Evolutionary conservation across 1,140 invertebrate genomes (phyloP).

Genomic region (Lepidurus arcticus): DNA sequence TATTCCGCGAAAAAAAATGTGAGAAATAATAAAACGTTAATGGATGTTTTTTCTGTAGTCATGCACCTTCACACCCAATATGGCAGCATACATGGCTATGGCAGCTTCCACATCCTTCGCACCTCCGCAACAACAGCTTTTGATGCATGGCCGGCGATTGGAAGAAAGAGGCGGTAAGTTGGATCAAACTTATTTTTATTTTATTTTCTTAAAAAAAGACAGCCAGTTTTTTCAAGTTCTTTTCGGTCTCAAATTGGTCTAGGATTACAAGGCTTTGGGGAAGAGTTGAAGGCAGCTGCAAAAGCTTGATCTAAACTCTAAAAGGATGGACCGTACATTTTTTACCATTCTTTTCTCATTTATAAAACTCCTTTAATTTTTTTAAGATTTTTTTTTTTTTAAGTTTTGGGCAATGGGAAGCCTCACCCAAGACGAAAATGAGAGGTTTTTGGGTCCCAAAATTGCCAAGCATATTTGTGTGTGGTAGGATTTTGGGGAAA

Average conservation of each 20-base stretch:
- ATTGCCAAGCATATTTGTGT: background rate
- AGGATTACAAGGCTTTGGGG: background rate
- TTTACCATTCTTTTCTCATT: background rate
- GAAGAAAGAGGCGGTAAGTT: slow-evolving; percentile 3
- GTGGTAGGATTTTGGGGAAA: background rate
- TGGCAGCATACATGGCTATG: background rate
- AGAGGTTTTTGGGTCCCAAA: background rate
- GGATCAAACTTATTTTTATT: background rate
- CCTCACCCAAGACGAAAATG: background rate
- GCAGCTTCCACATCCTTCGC: slow-evolving; percentile 12
- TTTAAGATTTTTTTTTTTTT: background rate
- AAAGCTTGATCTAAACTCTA: too few relatives aligned
- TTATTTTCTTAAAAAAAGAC: background rate
- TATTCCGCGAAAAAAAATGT: background rate
- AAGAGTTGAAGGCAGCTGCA: background rate
- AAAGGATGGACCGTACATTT: too few relatives aligned
- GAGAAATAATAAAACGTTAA: background rate
- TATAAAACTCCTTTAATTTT: background rate
- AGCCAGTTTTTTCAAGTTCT: background rate
- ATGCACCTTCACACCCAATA: slow-evolving; percentile 3
- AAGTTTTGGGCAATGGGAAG: background rate
- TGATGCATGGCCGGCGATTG: background rate
- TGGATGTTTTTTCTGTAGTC: background rate
- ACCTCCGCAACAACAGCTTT: background rate
- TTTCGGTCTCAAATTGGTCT: background rate